These are phyloP conservation scores for Drosophila parthenogenetica DNA, from an alignment of 2,888 invertebrate genomes.

Conservation along the genomic window DNA sequence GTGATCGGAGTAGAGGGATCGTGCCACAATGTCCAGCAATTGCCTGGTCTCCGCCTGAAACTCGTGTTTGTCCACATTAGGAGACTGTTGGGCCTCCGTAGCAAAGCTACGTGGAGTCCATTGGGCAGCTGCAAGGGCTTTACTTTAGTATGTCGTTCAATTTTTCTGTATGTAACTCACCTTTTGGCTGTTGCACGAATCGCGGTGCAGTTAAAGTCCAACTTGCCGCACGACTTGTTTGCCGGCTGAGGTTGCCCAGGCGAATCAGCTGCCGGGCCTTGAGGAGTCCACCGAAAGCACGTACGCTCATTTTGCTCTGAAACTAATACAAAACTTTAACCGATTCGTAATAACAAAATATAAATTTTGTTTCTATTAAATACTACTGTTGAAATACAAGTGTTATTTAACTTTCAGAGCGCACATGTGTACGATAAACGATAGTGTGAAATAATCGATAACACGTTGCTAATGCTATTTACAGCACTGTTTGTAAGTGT, in stretches of 20 bases:
- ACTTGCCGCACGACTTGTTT: slow-evolving; percentile 25
- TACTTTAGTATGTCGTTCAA: background rate
- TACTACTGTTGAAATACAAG: slow-evolving; percentile 24
- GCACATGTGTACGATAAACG: slow-evolving; percentile 44
- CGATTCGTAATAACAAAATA: slow-evolving; percentile 10
- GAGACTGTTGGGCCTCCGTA: slow-evolving; percentile 41
- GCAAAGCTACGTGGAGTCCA: slow-evolving; percentile 36
- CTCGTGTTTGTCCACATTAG: slow-evolving; percentile 89
- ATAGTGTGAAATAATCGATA: slow-evolving; percentile 38
- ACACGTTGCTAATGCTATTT: background rate
- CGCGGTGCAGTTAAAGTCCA: slow-evolving; percentile 10
- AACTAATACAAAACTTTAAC: background rate
- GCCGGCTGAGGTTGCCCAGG: slow-evolving; percentile 28
- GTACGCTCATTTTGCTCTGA: slow-evolving; percentile 26
- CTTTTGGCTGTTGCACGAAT: background rate
- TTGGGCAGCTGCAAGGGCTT: slow-evolving; percentile 14
- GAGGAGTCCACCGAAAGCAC: slow-evolving; percentile 38
- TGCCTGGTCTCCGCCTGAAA: slow-evolving; percentile 99
- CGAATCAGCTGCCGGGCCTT: slow-evolving; percentile 35
- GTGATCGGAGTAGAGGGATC: slow-evolving; percentile 98
- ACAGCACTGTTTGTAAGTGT: slow-evolving; percentile 5
- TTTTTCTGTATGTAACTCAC: slow-evolving; percentile 17
- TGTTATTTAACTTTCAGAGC: slow-evolving; percentile 55
- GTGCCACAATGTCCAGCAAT: slow-evolving; percentile 98
- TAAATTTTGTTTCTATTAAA: slow-evolving; percentile 8